A percentile compares a stretch with the other conserved stretches of the same genome.
Conservation (phyloP, 2,888 invertebrate species). For the Hyppa rectilinea region DNA sequence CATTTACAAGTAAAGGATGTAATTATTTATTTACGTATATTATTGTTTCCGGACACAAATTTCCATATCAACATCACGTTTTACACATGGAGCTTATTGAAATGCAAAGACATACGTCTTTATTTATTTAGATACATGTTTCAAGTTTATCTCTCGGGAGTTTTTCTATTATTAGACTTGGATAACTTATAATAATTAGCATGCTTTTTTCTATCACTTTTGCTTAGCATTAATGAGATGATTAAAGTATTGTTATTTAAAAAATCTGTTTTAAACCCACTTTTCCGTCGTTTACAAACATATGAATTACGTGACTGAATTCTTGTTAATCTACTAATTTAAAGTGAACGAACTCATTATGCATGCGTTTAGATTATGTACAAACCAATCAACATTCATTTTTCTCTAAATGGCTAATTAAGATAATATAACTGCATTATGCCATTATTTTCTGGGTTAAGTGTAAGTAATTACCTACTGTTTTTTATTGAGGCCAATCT, state of each 20-base stretch:
- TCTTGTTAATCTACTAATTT: slow-evolving; percentile 45
- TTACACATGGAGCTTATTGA: slow-evolving; percentile 4
- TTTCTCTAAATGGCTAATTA: slow-evolving; percentile 42
- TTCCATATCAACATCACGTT: slow-evolving; percentile 3
- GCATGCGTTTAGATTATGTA: slow-evolving; percentile 14
- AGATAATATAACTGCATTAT: slow-evolving; percentile 39
- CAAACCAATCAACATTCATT: slow-evolving; percentile 36
- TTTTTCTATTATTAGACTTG: neutral
- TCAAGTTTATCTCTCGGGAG: neutral
- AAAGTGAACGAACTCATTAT: slow-evolving; percentile 73
- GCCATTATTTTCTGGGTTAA: slow-evolving; percentile 23
- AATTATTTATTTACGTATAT: neutral
- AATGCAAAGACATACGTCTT: neutral
- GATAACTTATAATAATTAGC: neutral
- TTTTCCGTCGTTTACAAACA: slow-evolving; percentile 20
- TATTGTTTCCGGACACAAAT: slow-evolving; percentile 21
- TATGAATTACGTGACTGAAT: slow-evolving; percentile 7
- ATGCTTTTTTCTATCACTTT: neutral
- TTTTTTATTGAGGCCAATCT: neutral
- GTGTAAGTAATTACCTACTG: neutral
- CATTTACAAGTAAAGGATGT: neutral
- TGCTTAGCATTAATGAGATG: neutral
- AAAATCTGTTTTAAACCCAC: neutral
- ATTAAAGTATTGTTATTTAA: neutral
- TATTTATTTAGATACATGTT: too few relatives aligned